Evolutionary conservation across 2,113 vertebrate genomes (phyloP).

Genomic region (Gymnorhina tibicen): DNA sequence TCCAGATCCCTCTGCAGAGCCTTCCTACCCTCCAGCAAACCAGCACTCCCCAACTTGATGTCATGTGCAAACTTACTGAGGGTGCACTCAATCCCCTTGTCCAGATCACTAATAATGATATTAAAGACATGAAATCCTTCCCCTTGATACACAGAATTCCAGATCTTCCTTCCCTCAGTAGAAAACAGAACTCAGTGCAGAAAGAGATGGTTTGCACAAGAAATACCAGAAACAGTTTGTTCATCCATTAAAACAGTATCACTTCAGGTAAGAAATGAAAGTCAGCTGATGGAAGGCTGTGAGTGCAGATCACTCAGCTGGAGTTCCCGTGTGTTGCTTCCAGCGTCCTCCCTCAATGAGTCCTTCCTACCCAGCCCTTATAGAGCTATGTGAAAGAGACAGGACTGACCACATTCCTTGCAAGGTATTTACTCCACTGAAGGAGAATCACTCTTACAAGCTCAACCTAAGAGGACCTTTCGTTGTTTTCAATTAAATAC

Average conservation of each 20-base stretch:
- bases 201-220: not conserved
- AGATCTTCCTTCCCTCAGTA: not conserved
- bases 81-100: fast-evolving
- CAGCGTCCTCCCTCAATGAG: not conserved
- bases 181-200: not conserved
- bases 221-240: not conserved
- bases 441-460: not conserved
- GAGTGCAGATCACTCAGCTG: not conserved
- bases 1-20: not conserved
- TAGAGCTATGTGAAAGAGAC: not conserved
- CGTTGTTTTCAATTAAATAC: not conserved
- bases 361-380: not conserved
- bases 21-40: not conserved
- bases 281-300: not conserved
- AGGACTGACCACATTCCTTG: slow-evolving; percentile 37
- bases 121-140: not conserved
- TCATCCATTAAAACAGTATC: not conserved
- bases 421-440: not conserved
- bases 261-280: not conserved
- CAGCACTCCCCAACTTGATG: not conserved
- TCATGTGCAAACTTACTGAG: not conserved
- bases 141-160: not conserved
- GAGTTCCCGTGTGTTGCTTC: not conserved
- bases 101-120: not conserved
- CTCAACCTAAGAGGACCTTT: not conserved